Evolutionary conservation across 1,140 invertebrate species (phyloP).

Genomic region (Dolichoris vasculosae): DNA sequence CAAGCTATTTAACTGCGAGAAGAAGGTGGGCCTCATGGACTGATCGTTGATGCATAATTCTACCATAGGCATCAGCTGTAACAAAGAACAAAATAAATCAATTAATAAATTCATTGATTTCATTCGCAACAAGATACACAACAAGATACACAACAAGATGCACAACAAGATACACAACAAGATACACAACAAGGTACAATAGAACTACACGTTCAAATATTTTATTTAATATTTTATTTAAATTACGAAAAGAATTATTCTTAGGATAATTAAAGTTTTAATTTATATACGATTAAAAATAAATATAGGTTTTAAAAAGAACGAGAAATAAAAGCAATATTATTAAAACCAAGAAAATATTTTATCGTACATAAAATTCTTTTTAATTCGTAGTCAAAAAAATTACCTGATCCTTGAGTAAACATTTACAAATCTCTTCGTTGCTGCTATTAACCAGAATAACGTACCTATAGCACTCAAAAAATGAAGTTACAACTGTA

Average conservation of each 20-base stretch:
- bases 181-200: no score
- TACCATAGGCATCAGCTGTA: slow-evolving; percentile 73
- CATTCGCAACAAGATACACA: no score
- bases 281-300: no score
- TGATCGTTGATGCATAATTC: slow-evolving; percentile 68
- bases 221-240: no score
- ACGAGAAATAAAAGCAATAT: no score
- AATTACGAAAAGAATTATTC: no score
- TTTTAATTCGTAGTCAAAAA: background rate
- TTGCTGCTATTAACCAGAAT: slow-evolving; percentile 72
- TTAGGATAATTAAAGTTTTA: no score
- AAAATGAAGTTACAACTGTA: slow-evolving; percentile 78
- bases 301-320: no score
- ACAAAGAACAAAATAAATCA: background rate
- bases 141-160: no score
- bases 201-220: no score
- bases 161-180: no score
- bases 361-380: background rate
- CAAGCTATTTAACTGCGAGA: slow-evolving; percentile 73
- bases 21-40: slow-evolving; percentile 70
- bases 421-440: slow-evolving; percentile 65
- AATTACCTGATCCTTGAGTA: slow-evolving; percentile 67
- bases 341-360: no score
- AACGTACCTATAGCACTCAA: slow-evolving; percentile 82
- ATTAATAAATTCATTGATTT: background rate